Evolutionary conservation across 2,113 vertebrate genomes (phyloP), one percentile per base, ranked within the genome.

Genomic region (Potamarius usumacintae): DNA sequence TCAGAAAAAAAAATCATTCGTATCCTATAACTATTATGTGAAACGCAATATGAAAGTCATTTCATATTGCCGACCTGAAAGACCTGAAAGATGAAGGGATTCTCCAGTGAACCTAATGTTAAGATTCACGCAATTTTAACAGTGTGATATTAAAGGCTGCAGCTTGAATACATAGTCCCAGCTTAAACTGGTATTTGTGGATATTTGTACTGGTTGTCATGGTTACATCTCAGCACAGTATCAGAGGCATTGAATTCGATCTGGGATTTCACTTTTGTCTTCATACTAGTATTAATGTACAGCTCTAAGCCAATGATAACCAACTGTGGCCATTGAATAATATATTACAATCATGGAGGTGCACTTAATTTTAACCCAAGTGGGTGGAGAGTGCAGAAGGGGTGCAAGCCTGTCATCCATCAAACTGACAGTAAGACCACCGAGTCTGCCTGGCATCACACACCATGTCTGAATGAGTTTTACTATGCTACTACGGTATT

Each of bases 371-470:
- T 77, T 27, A 77, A 62, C 12, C 57, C 57, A 77, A 4, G 34
- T 18, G n/a, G 71, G 72, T 63, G 42, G 12, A 71, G 10, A 77
- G 84, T 63, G 15, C 57, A 77, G 22, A 60, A 52, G 17, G 6
- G 62, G 25, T 77, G 14, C 9, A 77, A 85, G 55, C 27, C 5
- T 50, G 71, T 62, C 30, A 62, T 57, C 71, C 20, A 52, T 79
- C 76, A 55, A 79, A 55, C 52, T 27, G 76, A 55, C 76, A 78
- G 76, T 52, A 79, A n/a, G 76, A 79, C 25, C 25, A 18, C 76
- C 9, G 62, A 53, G 62, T 62, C 62, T 52, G 34, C 30, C 82
- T 55, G 50, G 55, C 63, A 55, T 4, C 30, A 58, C 78, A 20
- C 17, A 58, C 78, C 3, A 3, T 20, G 15, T 58, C 53, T 58